Conservation (phyloP, 1,140 invertebrate species). For the Euglossa dilemma region DNA sequence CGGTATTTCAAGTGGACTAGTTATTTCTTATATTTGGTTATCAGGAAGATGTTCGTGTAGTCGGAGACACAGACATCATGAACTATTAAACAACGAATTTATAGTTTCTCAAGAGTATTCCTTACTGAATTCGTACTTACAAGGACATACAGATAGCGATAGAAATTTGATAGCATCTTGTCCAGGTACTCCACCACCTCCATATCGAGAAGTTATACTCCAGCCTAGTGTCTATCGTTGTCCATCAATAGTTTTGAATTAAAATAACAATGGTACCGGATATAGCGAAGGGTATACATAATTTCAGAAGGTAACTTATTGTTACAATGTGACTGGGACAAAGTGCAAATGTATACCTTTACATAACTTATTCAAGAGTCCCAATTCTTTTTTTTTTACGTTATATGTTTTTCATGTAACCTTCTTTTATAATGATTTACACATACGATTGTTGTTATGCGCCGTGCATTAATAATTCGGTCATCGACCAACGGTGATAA, state of each 20-base stretch:
- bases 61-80: conserved; percentile 29
- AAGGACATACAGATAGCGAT: neutral
- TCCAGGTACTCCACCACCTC: conserved; percentile 77
- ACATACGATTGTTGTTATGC: neutral
- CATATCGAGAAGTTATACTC: conserved; percentile 77
- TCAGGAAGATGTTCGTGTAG: conserved; percentile 60
- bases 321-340: neutral
- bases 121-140: conserved; percentile 64
- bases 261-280: conserved; percentile 35
- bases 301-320: conserved; percentile 4
- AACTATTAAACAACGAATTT: conserved; percentile 24
- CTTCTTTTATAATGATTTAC: no score
- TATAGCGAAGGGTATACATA: conserved; percentile 14
- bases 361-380: neutral
- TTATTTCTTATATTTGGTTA: conserved; percentile 73
- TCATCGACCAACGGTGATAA: neutral
- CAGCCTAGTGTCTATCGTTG: conserved; percentile 60
- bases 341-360: neutral
- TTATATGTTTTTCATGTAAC: neutral
- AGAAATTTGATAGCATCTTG: conserved; percentile 57
- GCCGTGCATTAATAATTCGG: neutral
- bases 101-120: conserved; percentile 66
- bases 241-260: conserved; percentile 12
- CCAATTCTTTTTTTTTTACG: neutral
- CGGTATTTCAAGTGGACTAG: conserved; percentile 68